Evolutionary conservation across 1,140 invertebrate genomes (phyloP).

Genomic region (Dolichoris vasculosae): DNA sequence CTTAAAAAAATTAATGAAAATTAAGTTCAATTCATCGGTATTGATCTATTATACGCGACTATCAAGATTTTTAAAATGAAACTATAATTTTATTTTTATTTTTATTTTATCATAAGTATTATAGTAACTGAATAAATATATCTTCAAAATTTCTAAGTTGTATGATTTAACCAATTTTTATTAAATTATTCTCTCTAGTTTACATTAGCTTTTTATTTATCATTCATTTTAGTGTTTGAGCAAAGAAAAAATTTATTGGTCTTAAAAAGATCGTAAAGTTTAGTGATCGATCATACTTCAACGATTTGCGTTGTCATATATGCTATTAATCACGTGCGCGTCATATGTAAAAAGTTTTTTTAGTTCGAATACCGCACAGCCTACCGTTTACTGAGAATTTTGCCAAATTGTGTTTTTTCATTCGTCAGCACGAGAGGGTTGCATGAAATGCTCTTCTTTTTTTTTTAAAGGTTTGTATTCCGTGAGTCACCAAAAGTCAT

Average conservation of each 20-base stretch:
- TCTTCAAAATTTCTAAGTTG: background rate
- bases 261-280: constrained; percentile 11
- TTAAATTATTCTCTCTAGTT: background rate
- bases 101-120: no score
- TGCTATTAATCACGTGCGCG: constrained; percentile 45
- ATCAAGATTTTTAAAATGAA: no score
- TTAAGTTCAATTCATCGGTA: no score
- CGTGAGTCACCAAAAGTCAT: constrained; percentile 46
- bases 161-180: background rate
- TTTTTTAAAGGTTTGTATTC: constrained; percentile 15
- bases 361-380: constrained; percentile 12
- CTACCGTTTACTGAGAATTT: constrained; percentile 53
- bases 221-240: background rate
- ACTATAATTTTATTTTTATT: no score
- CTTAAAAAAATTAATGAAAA: no score
- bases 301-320: constrained; percentile 43
- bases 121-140: no score
- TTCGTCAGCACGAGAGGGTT: constrained; percentile 46
- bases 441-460: background rate
- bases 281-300: constrained; percentile 43
- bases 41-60: no score
- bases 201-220: background rate
- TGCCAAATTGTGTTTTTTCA: constrained; percentile 52
- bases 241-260: background rate
- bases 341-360: constrained; percentile 38